Evolutionary conservation across 2,113 vertebrate species (phyloP), one percentile per base, ranked within the genome.

Genomic region (Enhydra lutris): DNA sequence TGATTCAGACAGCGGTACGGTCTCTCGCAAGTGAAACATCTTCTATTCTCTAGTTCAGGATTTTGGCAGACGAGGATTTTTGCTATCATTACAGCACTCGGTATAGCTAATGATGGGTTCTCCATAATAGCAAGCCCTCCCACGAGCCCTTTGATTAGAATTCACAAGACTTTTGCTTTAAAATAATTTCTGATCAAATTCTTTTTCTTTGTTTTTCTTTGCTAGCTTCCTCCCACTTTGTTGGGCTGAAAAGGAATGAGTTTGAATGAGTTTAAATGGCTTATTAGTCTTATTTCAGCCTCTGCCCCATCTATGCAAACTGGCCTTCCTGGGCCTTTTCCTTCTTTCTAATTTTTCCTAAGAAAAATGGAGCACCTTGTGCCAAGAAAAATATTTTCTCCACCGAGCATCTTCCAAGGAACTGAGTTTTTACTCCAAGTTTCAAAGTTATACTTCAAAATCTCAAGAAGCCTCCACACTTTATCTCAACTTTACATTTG

Each of bases 301-400:
- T 78, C 61, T 90, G 18, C 42, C 3, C 24, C 17, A 9, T 34
- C 85, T 92, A 52, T 55, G 84, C 45, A 91, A 94, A 91, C 84
- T 29, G 63, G 39, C 34, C 73, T 7, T 55, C 69, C 18, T 94
- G 7, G 42, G 50, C 20, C 29, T 88, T 90, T 89, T 50, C 26
- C 80, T 67, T 61, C 79, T 55, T 86, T 45, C 65, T 89, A 63
- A 31, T 45, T 97, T 95, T 97, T 93, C 73, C 26, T 76, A 42
- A 97, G 89, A 96, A 95, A 97, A 94, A 95, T 84, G 63, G 97
- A 81, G 17, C 14, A 21, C 55, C 79, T 61, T 4, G 2, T 94
- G 90, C 94, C 63, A 89, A 97, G 91, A 87, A 96, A 96, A 96
- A 97, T 88, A 94, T 91, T 92, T 93, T 93, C 69, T 97, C 90